Evolutionary conservation across 2,888 invertebrate species (phyloP), one percentile per base, ranked within the genome.

Genomic region (Sabatieria punctata): DNA sequence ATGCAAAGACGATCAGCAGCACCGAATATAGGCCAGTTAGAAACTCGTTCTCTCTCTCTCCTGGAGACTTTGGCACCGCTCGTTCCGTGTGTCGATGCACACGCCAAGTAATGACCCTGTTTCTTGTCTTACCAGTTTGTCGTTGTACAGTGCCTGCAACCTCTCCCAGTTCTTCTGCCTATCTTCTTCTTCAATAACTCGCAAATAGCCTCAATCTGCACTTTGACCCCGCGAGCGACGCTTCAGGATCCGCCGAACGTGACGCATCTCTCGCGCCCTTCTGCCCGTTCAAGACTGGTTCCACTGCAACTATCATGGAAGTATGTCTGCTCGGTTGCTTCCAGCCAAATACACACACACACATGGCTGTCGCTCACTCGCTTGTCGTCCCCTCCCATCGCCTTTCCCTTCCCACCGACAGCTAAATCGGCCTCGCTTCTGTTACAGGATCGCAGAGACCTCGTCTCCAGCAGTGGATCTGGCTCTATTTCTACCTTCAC

Each of bases 391-490:
- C n/a, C n/a, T n/a, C n/a, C n/a, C n/a, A n/a, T n/a, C n/a, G n/a
- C n/a, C n/a, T n/a, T n/a, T n/a, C n/a, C n/a, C n/a, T 8, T 15
- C 30, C 30, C 30, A 30, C 15, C 8, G 8, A 8, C 15, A 30
- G 15, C 15, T 11, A 30, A 30, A 30, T 30, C 30, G 8, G 30
- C 30, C 8, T 30, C 8, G 30, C 19, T 13, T 38, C 8, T n/a
- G 39, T 47, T 47, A 35, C 43, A 47, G 47, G 47, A 47, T 19
- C 47, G 47, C 4, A 35, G 43, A 21, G 47, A 42, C 4, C 19
- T 43, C 15, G 36, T 15, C 8, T 15, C 22, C 21, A 8, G 30
- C 11, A 24, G 22, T 24, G 27, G 26, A 4, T 25, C 22, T 13
- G 30, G 23, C 4, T 2, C 41, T 15, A 8, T 41, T 22, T 11